Percentiles rank a stretch among this genome's conserved stretches.
Evolutionary conservation across 2,113 vertebrate species (phyloP).

Genomic region (Synodontis membranacea): DNA sequence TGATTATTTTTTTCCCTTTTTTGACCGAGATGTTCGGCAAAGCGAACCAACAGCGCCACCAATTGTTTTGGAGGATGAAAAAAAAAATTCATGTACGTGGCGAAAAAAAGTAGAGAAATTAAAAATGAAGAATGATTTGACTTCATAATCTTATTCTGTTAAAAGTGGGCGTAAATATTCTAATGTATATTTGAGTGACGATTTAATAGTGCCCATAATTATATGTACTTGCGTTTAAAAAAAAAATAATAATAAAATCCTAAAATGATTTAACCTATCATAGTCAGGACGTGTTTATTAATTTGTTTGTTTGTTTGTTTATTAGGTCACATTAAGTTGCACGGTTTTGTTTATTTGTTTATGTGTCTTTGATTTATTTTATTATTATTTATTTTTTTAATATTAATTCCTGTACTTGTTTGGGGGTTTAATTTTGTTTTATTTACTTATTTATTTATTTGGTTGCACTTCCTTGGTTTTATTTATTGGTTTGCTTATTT

Average conservation of each 20-base stretch:
- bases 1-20: no score
- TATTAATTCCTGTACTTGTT: no score
- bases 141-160: not conserved
- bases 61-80: not conserved
- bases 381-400: no score
- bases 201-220: not conserved
- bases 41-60: not conserved
- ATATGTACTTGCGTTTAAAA: not conserved
- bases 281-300: not conserved
- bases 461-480: no score
- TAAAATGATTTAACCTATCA: not conserved
- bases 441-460: no score
- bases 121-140: not conserved
- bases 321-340: not conserved
- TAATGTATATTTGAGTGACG: not conserved
- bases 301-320: no score
- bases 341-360: not conserved
- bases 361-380: no score
- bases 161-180: not conserved
- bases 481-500: no score
- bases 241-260: no score
- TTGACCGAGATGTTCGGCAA: not conserved
- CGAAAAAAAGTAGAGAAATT: not conserved
- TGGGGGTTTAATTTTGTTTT: no score
- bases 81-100: not conserved